A percentile compares a stretch with the other conserved stretches of the same genome.
Conservation (phyloP, 1,140 invertebrate genomes). For the Drosophila tropicalis region DNA sequence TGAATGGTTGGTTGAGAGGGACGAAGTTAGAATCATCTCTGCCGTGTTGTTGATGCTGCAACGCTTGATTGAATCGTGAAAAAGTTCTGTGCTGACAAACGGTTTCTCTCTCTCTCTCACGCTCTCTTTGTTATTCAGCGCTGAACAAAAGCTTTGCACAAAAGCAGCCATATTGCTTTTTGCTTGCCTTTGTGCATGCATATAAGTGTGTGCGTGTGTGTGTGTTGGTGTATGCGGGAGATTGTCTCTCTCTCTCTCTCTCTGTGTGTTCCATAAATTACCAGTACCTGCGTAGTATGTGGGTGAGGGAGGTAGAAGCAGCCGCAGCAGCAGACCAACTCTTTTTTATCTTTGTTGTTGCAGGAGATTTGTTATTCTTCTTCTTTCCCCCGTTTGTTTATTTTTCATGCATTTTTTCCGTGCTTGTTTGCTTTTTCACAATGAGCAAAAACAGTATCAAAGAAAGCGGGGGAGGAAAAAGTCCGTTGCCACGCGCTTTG, state of each 20-base stretch:
- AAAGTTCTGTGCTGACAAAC: slow-evolving; percentile 67
- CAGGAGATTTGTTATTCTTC: slow-evolving; percentile 41
- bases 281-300: slow-evolving; percentile 52
- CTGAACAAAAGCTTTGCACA: slow-evolving; percentile 65
- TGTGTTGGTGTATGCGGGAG: background rate
- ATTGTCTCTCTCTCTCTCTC: background rate
- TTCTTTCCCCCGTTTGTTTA: slow-evolving; percentile 59
- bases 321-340: background rate
- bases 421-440: slow-evolving; percentile 27
- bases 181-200: slow-evolving; percentile 20
- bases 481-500: slow-evolving; percentile 23
- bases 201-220: slow-evolving; percentile 24
- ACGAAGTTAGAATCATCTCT: slow-evolving; percentile 21
- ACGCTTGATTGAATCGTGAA: slow-evolving; percentile 65
- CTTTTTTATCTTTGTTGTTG: slow-evolving; percentile 35
- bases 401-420: slow-evolving; percentile 48
- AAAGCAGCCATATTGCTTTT: slow-evolving; percentile 79
- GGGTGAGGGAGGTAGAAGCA: slow-evolving; percentile 27
- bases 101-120: slow-evolving; percentile 39
- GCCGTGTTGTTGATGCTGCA: slow-evolving; percentile 50
- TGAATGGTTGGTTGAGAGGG: slow-evolving; percentile 43
- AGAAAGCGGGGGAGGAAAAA: background rate
- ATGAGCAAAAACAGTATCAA: slow-evolving; percentile 33
- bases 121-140: slow-evolving; percentile 50
- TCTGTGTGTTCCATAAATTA: slow-evolving; percentile 51